Conservation (phyloP, 1,140 invertebrate genomes). For the Lepidotrigona ventralis region DNA sequence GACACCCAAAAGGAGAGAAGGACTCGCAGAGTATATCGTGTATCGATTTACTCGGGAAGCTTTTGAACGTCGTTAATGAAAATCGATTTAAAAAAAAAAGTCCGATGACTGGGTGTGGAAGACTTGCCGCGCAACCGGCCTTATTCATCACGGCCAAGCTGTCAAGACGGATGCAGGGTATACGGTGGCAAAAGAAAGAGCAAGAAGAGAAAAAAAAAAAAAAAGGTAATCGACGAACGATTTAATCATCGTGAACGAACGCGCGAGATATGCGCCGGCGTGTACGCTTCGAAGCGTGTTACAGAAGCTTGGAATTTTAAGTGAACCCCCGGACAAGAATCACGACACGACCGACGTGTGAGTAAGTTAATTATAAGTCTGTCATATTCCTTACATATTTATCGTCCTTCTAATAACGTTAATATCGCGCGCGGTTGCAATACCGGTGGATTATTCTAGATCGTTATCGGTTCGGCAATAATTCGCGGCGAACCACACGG, state of each 20-base stretch:
- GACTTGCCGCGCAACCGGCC: not conserved
- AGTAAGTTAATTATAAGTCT: constrained; percentile 21
- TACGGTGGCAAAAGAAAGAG: not conserved
- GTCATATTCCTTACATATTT: not conserved
- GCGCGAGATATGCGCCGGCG: too few species aligned
- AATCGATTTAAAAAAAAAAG: not conserved
- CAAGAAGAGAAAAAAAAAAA: not conserved
- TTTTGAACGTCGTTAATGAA: not conserved
- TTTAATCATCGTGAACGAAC: constrained; percentile 8
- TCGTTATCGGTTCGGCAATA: not conserved
- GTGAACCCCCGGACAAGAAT: not conserved
- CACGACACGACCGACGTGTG: constrained; percentile 1
- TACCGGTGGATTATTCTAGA: constrained; percentile 3
- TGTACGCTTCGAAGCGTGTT: not conserved
- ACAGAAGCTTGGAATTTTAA: constrained; percentile 23
- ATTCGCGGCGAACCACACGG: not conserved
- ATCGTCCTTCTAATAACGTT: constrained; percentile 17
- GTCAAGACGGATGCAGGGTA: not conserved
- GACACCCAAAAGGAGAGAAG: not conserved
- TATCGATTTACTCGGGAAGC: constrained; percentile 3
- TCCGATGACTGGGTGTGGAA: too few species aligned
- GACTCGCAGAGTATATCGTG: not conserved
- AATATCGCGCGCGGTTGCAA: not conserved
- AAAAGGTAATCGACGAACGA: not conserved
- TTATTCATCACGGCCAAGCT: not conserved